phyloP scores from a whole-genome alignment of 2,797 vertebrate genomes.

The Oreochromis mossambicus region DNA sequence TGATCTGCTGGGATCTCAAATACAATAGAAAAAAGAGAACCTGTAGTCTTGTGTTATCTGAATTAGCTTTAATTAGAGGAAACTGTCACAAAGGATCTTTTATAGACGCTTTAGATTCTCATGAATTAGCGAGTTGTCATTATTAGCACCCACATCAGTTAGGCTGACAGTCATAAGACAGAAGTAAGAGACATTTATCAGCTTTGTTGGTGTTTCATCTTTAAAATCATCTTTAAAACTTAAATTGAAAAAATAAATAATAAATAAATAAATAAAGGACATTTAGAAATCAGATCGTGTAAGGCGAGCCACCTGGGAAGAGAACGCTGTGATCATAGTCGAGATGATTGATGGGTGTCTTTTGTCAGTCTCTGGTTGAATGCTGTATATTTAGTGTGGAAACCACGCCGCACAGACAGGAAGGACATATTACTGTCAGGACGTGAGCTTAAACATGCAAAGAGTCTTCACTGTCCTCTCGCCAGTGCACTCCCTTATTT shows the following conservation, averaged over 20 bases:
- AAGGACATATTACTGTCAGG: constrained; percentile 11
- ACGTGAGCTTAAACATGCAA: constrained; percentile 4
- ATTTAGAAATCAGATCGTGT: constrained; percentile 56
- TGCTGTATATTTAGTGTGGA: neutral
- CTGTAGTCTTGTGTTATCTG: neutral
- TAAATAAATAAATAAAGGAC: neutral
- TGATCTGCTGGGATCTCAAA: constrained; percentile 11
- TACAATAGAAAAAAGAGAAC: constrained; percentile 22
- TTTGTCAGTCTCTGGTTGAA: constrained; percentile 28
- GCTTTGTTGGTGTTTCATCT: neutral
- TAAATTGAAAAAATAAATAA: neutral
- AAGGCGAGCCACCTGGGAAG: constrained; percentile 69
- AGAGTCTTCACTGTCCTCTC: neutral
- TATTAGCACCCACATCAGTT: neutral
- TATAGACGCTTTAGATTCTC: neutral
- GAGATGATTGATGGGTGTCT: constrained; percentile 40
- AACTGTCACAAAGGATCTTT: neutral
- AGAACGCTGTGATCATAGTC: constrained; percentile 29
- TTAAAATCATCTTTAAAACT: neutral
- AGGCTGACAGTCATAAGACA: neutral
- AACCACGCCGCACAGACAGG: neutral
- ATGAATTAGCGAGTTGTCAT: neutral
- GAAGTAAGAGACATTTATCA: neutral
- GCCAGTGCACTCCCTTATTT: neutral
- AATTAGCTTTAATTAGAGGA: constrained; percentile 2